Evolutionary conservation across 2,113 vertebrate genomes (phyloP).

Genomic region (Oreochromis niloticus): DNA sequence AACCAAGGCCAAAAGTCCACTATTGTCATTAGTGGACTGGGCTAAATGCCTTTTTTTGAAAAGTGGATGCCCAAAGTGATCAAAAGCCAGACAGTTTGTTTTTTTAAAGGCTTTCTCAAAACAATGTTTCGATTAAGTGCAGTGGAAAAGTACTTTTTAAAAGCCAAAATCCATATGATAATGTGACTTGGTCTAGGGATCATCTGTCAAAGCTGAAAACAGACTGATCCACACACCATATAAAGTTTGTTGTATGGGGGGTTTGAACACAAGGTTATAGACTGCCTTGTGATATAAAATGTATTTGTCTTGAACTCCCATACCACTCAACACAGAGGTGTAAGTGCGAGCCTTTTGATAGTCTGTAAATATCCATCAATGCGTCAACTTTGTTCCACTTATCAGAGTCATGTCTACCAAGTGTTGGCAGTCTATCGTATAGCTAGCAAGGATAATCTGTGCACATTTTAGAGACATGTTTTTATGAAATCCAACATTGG

Average conservation of each 20-base stretch:
- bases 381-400: neutral
- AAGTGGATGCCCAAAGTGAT: neutral
- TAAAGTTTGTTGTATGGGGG: neutral
- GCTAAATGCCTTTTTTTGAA: neutral
- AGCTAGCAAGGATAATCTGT: neutral
- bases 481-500: neutral
- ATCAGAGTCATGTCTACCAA: neutral
- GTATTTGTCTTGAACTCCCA: neutral
- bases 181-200: neutral
- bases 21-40: neutral
- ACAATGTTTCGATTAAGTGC: neutral
- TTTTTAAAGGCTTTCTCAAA: neutral
- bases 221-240: neutral
- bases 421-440: neutral
- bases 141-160: neutral
- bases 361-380: neutral
- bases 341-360: neutral
- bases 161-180: neutral
- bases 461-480: neutral
- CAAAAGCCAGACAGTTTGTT: neutral
- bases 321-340: neutral
- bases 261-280: neutral
- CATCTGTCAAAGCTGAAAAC: neutral
- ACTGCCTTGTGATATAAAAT: neutral
- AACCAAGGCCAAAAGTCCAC: neutral